Base-by-base conservation (phyloP, 2,113 vertebrate species). In the Notarius lentiginosus region DNA sequence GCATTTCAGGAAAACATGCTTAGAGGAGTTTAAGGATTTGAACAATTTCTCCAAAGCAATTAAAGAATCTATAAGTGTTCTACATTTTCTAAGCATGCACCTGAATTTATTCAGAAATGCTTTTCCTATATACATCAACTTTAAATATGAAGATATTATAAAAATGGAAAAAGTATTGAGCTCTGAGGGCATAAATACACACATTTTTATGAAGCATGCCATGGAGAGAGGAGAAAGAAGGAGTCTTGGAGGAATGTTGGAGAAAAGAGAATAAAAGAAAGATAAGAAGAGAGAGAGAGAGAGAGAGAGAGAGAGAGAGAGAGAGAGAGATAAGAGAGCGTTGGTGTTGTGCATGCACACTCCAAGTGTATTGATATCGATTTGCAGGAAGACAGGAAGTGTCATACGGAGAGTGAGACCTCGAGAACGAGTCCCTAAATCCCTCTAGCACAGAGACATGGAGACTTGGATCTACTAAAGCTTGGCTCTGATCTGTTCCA, bases 371-470 rank as follows among this genome's bases (percentile, higher is more conserved):
- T 1, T 56, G 53, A 58, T 58, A 58, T 58, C 9, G 76, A 79
- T 79, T 30, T 15, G 4, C 76, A 56, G 76, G 24, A 79, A 79
- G 76, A 79, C 76, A 79, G 76, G 76, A 79, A 79, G 76, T 1
- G 76, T 79, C 76, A 58, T 34, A 20, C 27, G 8, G 76, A 58
- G 76, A 79, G 76, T 20, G 76, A 79, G 76, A 79, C 76, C 76
- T 79, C 76, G 76, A 79, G 53, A 79, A 79, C 76, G 7, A 79
- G 76, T 79, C 76, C 76, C 76, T 79, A 79, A 79, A 79, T 79
- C 76, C 76, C 76, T 79, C n/a, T 12, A 58, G n/a, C 76, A 58
- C 53, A 56, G 53, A 79, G 53, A 79, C 53, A 79, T 53, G 3
- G 53, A 58, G 76, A 79, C 76, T 30, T n/a, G 27, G n/a, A 12